Base-by-base conservation (phyloP, 2,888 invertebrate genomes). In the Ormyrus labotus region DNA sequence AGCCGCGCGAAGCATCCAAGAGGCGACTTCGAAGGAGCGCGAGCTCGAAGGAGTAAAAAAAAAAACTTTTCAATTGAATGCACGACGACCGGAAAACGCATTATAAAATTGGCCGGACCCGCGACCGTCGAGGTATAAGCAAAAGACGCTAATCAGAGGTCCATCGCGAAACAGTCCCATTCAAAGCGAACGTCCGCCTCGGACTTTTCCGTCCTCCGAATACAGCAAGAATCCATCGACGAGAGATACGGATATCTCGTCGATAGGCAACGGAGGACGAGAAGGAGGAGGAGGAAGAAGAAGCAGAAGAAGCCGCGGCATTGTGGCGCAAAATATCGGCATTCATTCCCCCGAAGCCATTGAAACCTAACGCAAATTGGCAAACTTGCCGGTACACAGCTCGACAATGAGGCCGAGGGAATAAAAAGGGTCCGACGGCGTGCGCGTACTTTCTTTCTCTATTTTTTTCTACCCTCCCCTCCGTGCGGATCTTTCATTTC, bases 361-460 rank as follows among this genome's bases (percentile, higher is more conserved):
- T 76, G 71, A 79, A 80, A 79, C 45, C 74, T 45, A 63, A 64
- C 58, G 74, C 78, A 78, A 84, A 83, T 84, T 84, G 82, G 79
- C 81, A 76, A 83, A 84, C 70, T 82, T 76, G 77, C 77, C n/a
- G 11, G 19, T 47, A 47, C 13, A 67, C 11, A 58, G 73, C 19
- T 70, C 78, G 51, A 80, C 70, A 73, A 72, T 78, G 78, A 64
- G 60, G 53, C 51, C 45, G 60, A 13, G 61, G 48, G 48, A 51
- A 65, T 57, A 67, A 80, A 68, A 75, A 64, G 64, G 34, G 57
- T 7, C 8, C 34, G 7, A 34, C 34, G 45, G 58, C 57, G n/a
- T 63, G 74, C 55, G 53, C 11, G 5, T 5, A 10, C 45, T 58
- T 5, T 63, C 48, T 47, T 60, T 50, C 55, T 19, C 45, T 34